Conservation (phyloP, 2,888 invertebrate genomes). For the Pollenia angustigena region DNA sequence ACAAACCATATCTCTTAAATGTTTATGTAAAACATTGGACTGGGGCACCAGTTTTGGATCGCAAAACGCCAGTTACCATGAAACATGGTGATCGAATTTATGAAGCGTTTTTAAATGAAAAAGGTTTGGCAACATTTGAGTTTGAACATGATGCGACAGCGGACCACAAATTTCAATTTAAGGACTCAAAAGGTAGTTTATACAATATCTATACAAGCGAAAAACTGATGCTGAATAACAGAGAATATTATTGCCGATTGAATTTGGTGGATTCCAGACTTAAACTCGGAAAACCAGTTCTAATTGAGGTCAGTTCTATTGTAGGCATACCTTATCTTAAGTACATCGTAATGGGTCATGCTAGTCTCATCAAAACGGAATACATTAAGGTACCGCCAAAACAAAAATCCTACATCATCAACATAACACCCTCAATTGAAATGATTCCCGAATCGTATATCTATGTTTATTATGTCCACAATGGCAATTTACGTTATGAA, state of each 20-base stretch:
- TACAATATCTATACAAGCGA: conserved; percentile 14
- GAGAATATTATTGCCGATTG: conserved; percentile 46
- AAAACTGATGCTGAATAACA: conserved; percentile 12
- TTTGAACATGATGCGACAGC: conserved; percentile 75
- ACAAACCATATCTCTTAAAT: conserved; percentile 38
- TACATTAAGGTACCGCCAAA: conserved; percentile 37
- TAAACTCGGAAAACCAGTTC: conserved; percentile 37
- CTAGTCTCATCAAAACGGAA: conserved; percentile 26
- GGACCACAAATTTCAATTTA: conserved; percentile 37
- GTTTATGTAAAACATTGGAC: conserved; percentile 50
- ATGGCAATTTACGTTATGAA: conserved; percentile 60
- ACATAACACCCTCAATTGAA: conserved; percentile 59
- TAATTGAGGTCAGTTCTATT: conserved; percentile 52
- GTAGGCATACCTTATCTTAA: conserved; percentile 49
- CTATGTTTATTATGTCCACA: conserved; percentile 56
- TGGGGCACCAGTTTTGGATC: conserved; percentile 35
- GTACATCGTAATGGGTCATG: conserved; percentile 55
- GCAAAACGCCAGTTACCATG: conserved; percentile 38
- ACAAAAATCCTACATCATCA: conserved; percentile 49
- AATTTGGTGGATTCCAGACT: conserved; percentile 17
- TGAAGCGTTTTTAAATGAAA: conserved; percentile 13
- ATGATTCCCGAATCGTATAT: conserved; percentile 57
- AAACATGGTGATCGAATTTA: conserved; percentile 44
- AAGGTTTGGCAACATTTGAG: conserved; percentile 50
- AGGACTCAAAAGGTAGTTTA: background rate